phyloP scores from a whole-genome alignment of 1,140 invertebrate genomes.

The Ganaspis sp. region DNA sequence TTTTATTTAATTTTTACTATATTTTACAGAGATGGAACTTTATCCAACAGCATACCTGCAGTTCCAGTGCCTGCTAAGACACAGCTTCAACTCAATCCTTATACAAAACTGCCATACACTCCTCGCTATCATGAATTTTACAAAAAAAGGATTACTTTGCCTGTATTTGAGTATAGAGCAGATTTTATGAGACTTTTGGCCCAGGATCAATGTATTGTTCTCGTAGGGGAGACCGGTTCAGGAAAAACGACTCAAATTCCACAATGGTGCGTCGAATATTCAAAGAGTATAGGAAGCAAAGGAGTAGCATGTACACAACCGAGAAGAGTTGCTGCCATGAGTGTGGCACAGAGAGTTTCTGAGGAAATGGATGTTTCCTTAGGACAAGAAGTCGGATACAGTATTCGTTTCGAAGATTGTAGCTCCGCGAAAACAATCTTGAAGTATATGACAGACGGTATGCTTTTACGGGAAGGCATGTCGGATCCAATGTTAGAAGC shows the following conservation, averaged over 20 bases:
- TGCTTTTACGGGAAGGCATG: slow-evolving; percentile 99
- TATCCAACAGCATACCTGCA: slow-evolving; percentile 65
- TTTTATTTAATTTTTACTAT: slow-evolving; percentile 41
- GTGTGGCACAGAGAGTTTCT: slow-evolving; percentile 97
- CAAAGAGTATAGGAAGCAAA: slow-evolving; percentile 82
- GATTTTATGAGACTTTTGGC: slow-evolving; percentile 96
- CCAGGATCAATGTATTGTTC: slow-evolving; percentile 93
- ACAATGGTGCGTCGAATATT: slow-evolving; percentile 96
- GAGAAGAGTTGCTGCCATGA: slow-evolving; percentile 98
- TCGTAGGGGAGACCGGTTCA: slow-evolving; percentile 97
- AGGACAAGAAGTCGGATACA: slow-evolving; percentile 98
- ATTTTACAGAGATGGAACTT: slow-evolving; percentile 61
- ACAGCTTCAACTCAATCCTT: slow-evolving; percentile 82
- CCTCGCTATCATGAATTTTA: slow-evolving; percentile 89
- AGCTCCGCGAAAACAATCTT: slow-evolving; percentile 94
- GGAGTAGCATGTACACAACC: slow-evolving; percentile 99
- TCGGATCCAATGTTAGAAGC: slow-evolving; percentile 98
- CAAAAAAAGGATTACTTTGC: slow-evolving; percentile 92
- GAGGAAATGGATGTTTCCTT: slow-evolving; percentile 99
- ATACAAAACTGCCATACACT: slow-evolving; percentile 86
- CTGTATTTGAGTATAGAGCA: slow-evolving; percentile 98
- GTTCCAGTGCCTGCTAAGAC: slow-evolving; percentile 72
- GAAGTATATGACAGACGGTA: slow-evolving; percentile 99
- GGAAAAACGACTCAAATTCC: slow-evolving; percentile 98
- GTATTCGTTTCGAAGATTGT: slow-evolving; percentile 99